Base-by-base conservation (phyloP, 1,140 invertebrate genomes). In the Brachystomella parvula region DNA sequence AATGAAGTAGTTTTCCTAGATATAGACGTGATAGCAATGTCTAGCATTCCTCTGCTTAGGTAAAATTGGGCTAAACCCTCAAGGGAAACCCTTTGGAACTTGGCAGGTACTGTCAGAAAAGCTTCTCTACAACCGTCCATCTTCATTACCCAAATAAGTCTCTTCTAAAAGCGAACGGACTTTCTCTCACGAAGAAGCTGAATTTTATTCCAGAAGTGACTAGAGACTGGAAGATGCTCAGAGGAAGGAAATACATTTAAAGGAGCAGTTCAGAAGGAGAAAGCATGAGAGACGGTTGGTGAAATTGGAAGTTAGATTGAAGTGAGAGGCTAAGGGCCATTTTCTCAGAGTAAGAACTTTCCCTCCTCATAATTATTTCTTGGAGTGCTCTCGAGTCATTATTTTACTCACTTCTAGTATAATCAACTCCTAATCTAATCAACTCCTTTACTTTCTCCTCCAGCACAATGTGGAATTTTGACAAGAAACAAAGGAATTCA, bases 311-410 rank as follows among this genome's bases (percentile, higher is more conserved):
- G 6, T 53, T 53, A 12, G 15, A 53, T 53, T 24, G 12, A 24
- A 15, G 19, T 6, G 35, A 39, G 12, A 53, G 24, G 12, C 49
- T 24, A 12, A 53, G 12, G 49, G 49, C 49, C 49, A 53, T 53
- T 53, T 24, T 24, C 49, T 53, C 49, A 53, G 24, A 53, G 49
- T 53, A n/a, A n/a, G n/a, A n/a, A n/a, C n/a, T n/a, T n/a, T n/a
- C n/a, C 49, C 49, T 53, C 21, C 49, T 53, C 49, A 53, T 53
- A 53, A 53, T 53, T 53, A 53, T 53, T 53, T 53, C 49, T n/a
- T n/a, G n/a, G n/a, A n/a, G n/a, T n/a, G n/a, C n/a, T n/a, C n/a
- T n/a, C n/a, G n/a, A n/a, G n/a, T n/a, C n/a, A n/a, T n/a, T n/a
- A n/a, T n/a, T n/a, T n/a, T n/a, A n/a, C n/a, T n/a, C n/a, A n/a